Conservation (phyloP, 2,797 vertebrate genomes). For the Hemitrygon akajei region DNA sequence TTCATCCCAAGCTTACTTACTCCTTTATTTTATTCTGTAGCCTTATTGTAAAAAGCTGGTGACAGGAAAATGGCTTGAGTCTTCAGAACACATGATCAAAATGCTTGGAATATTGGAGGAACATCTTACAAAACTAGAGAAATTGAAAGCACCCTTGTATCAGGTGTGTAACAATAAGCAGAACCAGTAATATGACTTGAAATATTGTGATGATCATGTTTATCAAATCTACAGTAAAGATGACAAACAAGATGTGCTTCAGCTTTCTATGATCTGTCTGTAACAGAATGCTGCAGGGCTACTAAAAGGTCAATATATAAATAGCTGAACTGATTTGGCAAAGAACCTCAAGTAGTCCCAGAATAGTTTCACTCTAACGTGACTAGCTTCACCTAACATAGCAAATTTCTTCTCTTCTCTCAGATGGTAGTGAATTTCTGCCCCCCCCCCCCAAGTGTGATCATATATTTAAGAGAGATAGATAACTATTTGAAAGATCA, state of each 20-base stretch:
- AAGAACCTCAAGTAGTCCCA: too few relatives aligned
- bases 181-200: background rate
- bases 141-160: conserved; percentile 49
- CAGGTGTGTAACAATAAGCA: conserved; percentile 48
- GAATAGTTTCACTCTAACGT: background rate
- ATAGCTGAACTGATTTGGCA: background rate
- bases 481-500: too few relatives aligned
- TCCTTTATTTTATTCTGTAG: conserved; percentile 44
- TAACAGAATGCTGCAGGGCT: background rate
- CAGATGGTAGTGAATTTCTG: too few relatives aligned
- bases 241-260: background rate
- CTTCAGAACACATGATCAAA: conserved; percentile 49
- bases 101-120: conserved; percentile 47
- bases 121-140: conserved; percentile 50
- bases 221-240: background rate
- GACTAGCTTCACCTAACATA: background rate
- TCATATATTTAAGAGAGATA: too few relatives aligned
- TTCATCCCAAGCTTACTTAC: background rate
- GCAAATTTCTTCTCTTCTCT: background rate
- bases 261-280: background rate
- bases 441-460: too few relatives aligned
- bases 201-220: background rate
- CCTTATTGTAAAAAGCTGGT: conserved; percentile 57
- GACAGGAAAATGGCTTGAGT: conserved; percentile 53
- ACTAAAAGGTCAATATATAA: background rate